phyloP scores from a whole-genome alignment of 2,113 vertebrate genomes.

The Dryoscopus gambensis region DNA sequence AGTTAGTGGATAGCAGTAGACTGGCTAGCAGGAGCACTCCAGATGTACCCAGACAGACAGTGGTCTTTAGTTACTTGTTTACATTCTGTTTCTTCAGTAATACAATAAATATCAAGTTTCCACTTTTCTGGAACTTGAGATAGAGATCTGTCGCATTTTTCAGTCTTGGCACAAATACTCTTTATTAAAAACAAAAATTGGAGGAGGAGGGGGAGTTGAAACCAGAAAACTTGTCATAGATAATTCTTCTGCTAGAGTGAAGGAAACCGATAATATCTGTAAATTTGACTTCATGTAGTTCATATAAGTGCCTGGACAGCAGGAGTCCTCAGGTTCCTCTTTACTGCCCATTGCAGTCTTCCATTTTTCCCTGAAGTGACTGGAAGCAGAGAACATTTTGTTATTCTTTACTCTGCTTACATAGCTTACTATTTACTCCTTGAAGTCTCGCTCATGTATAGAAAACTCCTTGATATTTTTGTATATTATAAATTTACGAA shows the following conservation, averaged over 20 bases:
- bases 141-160: conserved; percentile 51
- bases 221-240: not conserved
- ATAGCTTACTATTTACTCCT: not conserved
- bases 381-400: not conserved
- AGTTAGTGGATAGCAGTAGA: not conserved
- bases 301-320: not conserved
- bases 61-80: conserved; percentile 44
- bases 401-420: not conserved
- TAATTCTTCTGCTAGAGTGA: not conserved
- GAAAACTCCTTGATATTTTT: not conserved
- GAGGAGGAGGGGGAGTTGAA: not conserved
- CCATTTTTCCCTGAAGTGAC: not conserved
- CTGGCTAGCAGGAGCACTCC: not conserved
- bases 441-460: not conserved
- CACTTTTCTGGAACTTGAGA: conserved; percentile 42
- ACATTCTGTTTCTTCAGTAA: conserved; percentile 50
- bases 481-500: not conserved
- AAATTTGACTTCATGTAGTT: not conserved
- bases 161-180: conserved; percentile 11
- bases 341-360: not conserved
- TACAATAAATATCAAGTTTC: conserved; percentile 58
- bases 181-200: conserved; percentile 40
- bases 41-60: conserved; percentile 14
- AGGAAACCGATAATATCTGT: not conserved
- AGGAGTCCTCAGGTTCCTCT: not conserved